Percentiles rank a stretch among this genome's conserved stretches.
Evolutionary conservation across 2,113 vertebrate species (phyloP).

Genomic region (Blennius ocellaris): DNA sequence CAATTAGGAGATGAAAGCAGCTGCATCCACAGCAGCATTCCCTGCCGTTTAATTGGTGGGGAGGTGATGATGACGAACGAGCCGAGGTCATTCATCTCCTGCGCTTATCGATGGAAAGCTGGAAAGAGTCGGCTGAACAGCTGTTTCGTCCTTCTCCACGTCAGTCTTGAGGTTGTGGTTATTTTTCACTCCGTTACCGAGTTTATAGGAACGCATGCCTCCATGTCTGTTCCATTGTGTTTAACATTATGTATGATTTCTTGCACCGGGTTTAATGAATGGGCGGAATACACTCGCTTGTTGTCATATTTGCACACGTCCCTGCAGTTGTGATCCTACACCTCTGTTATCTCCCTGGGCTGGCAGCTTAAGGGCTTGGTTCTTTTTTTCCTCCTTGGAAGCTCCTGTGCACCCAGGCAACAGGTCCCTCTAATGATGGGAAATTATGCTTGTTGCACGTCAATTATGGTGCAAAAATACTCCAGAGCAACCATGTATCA

Average conservation of each 20-base stretch:
- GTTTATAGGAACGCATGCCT: constrained; percentile 39
- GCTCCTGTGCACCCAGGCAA: constrained; percentile 58
- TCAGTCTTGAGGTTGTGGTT: constrained; percentile 40
- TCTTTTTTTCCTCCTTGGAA: constrained; percentile 29
- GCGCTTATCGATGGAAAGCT: constrained; percentile 8
- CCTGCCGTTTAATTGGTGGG: constrained; percentile 34
- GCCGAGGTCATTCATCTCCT: constrained; percentile 45
- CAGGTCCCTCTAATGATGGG: constrained; percentile 69
- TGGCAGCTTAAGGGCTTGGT: constrained; percentile 47
- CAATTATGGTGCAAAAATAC: constrained; percentile 62
- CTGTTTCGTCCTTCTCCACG: constrained; percentile 7
- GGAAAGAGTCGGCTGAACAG: neutral
- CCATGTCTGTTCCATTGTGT: constrained; percentile 54
- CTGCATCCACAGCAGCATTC: constrained; percentile 32
- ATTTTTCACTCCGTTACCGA: constrained; percentile 31
- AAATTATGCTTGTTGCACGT: constrained; percentile 63
- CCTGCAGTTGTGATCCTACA: constrained; percentile 34
- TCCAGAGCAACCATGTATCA: constrained; percentile 40
- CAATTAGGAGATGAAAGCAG: constrained; percentile 64
- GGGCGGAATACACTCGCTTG: constrained; percentile 41
- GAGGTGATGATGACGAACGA: constrained; percentile 39
- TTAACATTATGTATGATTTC: constrained; percentile 44
- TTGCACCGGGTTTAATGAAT: constrained; percentile 41
- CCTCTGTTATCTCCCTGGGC: constrained; percentile 44
- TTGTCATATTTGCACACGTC: constrained; percentile 48